Evolutionary conservation across 2,797 vertebrate species (phyloP).

Genomic region (Podargus strigoides): DNA sequence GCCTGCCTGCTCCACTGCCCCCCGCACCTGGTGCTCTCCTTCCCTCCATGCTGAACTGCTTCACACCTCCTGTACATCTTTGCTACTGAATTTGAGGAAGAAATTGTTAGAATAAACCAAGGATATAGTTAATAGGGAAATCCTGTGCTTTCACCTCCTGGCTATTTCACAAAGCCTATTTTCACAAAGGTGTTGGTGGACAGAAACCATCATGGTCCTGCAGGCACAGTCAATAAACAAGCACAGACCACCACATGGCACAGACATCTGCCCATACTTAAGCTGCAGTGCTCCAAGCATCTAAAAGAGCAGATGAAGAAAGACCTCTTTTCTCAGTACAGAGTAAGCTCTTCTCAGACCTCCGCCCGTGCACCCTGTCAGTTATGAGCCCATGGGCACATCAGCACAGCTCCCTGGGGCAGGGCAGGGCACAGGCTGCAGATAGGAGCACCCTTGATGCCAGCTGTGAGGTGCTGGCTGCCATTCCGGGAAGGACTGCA

Average conservation of each 20-base stretch:
- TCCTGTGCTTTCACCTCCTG: neutral
- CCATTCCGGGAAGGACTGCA: neutral
- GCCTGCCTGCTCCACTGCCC: neutral
- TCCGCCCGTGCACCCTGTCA: neutral
- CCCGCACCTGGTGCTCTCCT: neutral
- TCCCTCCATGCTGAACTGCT: neutral
- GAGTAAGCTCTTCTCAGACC: neutral
- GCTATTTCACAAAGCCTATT: neutral
- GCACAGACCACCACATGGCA: neutral
- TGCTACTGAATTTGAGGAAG: neutral
- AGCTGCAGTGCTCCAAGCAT: neutral
- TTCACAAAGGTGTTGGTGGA: neutral
- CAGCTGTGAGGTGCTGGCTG: neutral
- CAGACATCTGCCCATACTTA: neutral
- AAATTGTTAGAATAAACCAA: neutral
- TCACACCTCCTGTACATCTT: neutral
- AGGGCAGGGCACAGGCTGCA: neutral
- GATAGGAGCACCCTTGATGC: neutral
- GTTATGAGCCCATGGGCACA: neutral
- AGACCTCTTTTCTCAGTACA: neutral
- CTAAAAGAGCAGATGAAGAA: neutral
- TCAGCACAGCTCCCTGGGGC: neutral
- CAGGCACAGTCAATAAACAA: neutral
- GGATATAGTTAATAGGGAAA: neutral
- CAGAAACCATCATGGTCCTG: neutral